phyloP scores from a whole-genome alignment of 2,888 invertebrate genomes.

The Eustalomyia histrio region DNA sequence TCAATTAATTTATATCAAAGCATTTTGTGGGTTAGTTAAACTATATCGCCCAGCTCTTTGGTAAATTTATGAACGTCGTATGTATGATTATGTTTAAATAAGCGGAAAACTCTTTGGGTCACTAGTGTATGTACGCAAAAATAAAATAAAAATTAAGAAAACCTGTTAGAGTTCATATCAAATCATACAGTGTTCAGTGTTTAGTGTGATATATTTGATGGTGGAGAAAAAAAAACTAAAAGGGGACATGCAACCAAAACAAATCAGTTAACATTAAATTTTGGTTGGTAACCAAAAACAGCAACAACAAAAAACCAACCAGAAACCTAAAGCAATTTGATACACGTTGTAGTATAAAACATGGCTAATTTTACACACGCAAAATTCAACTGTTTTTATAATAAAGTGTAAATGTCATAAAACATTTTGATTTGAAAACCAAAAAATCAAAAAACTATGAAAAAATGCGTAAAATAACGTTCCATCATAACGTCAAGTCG shows the following conservation, averaged over 20 bases:
- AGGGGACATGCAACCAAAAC: slow-evolving; percentile 44
- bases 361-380: slow-evolving; percentile 43
- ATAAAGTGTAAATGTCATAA: slow-evolving; percentile 61
- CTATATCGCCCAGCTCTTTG: slow-evolving; percentile 11
- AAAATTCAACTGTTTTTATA: not conserved
- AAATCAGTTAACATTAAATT: slow-evolving; percentile 60
- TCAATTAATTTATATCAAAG: slow-evolving; percentile 20
- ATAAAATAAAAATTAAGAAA: slow-evolving; percentile 12
- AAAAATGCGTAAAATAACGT: slow-evolving; percentile 62
- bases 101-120: slow-evolving; percentile 52
- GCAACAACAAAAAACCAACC: not conserved
- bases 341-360: slow-evolving; percentile 45
- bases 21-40: slow-evolving; percentile 7
- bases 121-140: slow-evolving; percentile 34
- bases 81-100: slow-evolving; percentile 34
- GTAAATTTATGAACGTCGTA: slow-evolving; percentile 33
- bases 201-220: not conserved
- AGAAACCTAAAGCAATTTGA: slow-evolving; percentile 48
- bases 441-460: not conserved
- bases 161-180: slow-evolving; percentile 59
- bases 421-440: slow-evolving; percentile 38
- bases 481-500: slow-evolving; percentile 1
- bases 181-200: not conserved
- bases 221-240: slow-evolving; percentile 13
- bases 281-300: slow-evolving; percentile 56